phyloP scores from a whole-genome alignment of 92 coral and sea anemone genomes.

The Galaxea fascicularis region DNA sequence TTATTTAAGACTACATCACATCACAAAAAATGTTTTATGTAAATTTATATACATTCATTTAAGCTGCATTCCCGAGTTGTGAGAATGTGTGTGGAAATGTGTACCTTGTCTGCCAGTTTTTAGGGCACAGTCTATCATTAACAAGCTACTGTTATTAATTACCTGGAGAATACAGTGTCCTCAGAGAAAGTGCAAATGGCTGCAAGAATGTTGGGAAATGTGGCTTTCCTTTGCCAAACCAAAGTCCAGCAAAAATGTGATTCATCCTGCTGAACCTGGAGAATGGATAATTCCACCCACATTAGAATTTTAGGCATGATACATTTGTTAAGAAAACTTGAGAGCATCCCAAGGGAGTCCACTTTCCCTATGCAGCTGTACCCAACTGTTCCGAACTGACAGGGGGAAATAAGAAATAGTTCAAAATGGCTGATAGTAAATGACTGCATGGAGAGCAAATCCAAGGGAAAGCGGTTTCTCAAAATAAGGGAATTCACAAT shows the following conservation, averaged over 20 bases:
- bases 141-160: not conserved
- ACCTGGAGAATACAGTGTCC: constrained; percentile 31
- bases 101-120: not conserved
- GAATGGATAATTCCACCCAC: not conserved
- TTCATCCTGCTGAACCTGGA: constrained; percentile 46
- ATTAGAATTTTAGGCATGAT: not conserved
- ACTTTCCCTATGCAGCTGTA: too few species aligned
- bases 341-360: constrained; percentile 2
- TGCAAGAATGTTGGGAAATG: constrained; percentile 55
- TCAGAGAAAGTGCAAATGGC: constrained; percentile 50
- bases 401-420: too few species aligned
- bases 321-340: not conserved
- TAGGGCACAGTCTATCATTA: not conserved
- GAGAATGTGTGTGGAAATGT: too few species aligned
- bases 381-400: too few species aligned
- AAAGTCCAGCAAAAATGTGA: constrained; percentile 59
- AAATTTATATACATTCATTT: too few species aligned
- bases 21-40: too few species aligned
- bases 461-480: too few species aligned
- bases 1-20: too few species aligned
- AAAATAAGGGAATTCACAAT: too few species aligned
- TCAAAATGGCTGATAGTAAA: too few species aligned
- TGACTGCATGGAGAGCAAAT: too few species aligned
- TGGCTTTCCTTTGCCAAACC: constrained; percentile 64
- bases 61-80: too few species aligned